Evolutionary conservation across 2,888 invertebrate species (phyloP).

Genomic region (Drosophila paranaensis): DNA sequence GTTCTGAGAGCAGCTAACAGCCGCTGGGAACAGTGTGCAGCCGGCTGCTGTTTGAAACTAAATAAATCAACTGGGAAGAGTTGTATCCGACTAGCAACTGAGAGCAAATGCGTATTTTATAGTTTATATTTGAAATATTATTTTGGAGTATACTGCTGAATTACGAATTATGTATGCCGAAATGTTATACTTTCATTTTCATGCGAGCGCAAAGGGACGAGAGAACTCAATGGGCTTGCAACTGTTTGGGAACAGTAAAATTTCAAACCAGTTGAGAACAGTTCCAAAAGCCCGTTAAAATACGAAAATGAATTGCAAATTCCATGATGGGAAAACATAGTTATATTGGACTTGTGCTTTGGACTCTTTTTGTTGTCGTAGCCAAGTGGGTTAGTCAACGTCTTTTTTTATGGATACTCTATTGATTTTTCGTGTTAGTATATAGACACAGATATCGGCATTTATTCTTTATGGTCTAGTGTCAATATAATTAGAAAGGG

Average conservation of each 20-base stretch:
- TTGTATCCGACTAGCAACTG: neutral
- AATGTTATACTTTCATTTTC: neutral
- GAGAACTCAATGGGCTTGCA: neutral
- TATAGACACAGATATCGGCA: neutral
- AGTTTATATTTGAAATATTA: too few relatives aligned
- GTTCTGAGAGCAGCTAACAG: neutral
- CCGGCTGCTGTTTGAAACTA: neutral
- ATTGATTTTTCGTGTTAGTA: neutral
- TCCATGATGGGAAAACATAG: neutral
- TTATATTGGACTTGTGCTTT: neutral
- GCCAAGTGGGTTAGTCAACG: constrained; percentile 2
- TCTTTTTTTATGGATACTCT: neutral
- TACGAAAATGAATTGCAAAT: constrained; percentile 1
- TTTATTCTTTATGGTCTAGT: constrained; percentile 2
- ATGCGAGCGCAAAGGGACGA: neutral
- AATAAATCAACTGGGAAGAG: neutral
- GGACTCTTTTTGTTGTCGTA: neutral
- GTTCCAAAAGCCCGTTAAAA: neutral
- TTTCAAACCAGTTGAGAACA: neutral
- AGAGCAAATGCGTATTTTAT: neutral
- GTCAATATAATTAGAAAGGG: constrained; percentile 24
- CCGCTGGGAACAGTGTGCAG: neutral
- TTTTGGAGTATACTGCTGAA: too few relatives aligned
- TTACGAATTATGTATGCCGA: neutral
- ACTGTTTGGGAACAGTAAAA: neutral